phyloP scores from a whole-genome alignment of 2,888 invertebrate genomes.

The Formica aserva region DNA sequence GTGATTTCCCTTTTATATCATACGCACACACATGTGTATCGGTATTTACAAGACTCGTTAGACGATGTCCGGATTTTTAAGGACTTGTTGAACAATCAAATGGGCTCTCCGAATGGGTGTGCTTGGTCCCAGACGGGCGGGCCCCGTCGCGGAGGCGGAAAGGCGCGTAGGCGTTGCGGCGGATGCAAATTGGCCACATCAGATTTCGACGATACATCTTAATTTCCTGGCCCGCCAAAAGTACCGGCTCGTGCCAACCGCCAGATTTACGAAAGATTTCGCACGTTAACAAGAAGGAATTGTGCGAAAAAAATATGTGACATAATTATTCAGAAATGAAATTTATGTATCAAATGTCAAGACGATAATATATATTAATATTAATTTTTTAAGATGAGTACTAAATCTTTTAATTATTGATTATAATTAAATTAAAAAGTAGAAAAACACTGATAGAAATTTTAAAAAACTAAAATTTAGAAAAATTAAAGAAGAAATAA shows the following conservation, averaged over 20 bases:
- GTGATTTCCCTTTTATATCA: conserved; percentile 1
- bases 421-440: not conserved
- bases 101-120: conserved; percentile 71
- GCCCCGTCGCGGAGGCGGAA: conserved; percentile 76
- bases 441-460: not conserved
- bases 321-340: not conserved
- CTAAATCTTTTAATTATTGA: not conserved
- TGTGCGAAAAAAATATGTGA: not conserved
- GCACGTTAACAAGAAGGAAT: conserved; percentile 7
- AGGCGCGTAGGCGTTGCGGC: conserved; percentile 83
- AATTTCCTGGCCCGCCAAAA: conserved; percentile 80
- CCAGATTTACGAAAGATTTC: conserved; percentile 63
- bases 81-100: conserved; percentile 70
- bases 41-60: conserved; percentile 45
- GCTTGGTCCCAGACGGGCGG: conserved; percentile 78
- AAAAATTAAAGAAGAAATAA: not conserved
- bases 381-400: no score
- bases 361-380: no score
- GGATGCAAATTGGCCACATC: conserved; percentile 85
- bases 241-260: conserved; percentile 58
- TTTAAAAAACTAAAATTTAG: no score
- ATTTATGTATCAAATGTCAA: not conserved
- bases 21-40: conserved; percentile 10
- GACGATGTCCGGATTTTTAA: conserved; percentile 55
- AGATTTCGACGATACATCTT: conserved; percentile 85